Conservation (phyloP, 2,888 invertebrate genomes). For the Matsumyia berberina region DNA sequence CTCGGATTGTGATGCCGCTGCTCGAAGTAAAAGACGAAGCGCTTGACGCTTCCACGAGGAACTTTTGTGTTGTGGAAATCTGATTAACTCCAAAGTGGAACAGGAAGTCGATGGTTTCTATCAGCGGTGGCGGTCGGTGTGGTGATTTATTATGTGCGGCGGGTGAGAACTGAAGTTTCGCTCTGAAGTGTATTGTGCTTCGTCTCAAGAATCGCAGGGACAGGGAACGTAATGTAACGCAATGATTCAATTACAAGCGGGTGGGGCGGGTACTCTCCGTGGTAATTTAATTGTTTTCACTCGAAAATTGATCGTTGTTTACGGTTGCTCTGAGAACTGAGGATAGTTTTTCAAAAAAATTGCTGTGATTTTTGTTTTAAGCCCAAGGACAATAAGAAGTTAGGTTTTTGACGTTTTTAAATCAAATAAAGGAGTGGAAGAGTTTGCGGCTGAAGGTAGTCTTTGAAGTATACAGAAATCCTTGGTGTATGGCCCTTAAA, state of each 20-base stretch:
- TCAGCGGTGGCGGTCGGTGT: conserved; percentile 48
- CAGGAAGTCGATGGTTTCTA: conserved; percentile 76
- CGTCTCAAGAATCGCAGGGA: conserved; percentile 43
- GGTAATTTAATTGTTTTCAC: conserved; percentile 66
- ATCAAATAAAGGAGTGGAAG: no score
- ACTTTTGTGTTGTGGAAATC: conserved; percentile 76
- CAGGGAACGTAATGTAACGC: conserved; percentile 62
- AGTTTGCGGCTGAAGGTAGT: no score
- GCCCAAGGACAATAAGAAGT: no score
- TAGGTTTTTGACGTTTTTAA: no score
- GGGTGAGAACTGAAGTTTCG: conserved; percentile 37
- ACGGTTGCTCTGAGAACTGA: not conserved
- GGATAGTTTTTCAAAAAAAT: no score
- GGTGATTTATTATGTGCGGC: conserved; percentile 71
- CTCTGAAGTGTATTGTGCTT: conserved; percentile 31
- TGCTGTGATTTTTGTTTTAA: not conserved
- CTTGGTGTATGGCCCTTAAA: no score
- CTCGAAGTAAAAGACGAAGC: conserved; percentile 25
- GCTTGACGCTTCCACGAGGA: conserved; percentile 45
- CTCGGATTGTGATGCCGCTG: conserved; percentile 66
- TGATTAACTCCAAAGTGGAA: conserved; percentile 76
- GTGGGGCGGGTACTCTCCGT: conserved; percentile 59
- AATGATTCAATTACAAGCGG: conserved; percentile 75
- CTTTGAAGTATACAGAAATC: no score
- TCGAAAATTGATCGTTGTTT: conserved; percentile 32